Base-by-base conservation (phyloP, 2,113 vertebrate species). In the Melanostigma gelatinosum region DNA sequence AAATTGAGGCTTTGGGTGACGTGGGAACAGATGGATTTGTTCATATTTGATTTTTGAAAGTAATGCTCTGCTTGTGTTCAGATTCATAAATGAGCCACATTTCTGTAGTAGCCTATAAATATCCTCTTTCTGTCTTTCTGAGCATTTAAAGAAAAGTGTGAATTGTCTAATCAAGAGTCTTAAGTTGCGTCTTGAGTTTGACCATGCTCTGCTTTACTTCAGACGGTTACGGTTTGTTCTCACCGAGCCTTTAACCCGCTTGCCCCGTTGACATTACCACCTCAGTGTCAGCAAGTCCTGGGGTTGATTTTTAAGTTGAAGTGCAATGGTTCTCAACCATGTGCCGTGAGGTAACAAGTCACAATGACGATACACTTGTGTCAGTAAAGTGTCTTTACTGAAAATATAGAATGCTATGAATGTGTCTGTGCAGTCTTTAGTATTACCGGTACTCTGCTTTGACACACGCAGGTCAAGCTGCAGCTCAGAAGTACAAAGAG, bases 241-340 rank as follows among this genome's bases (percentile, higher is more conserved):
- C 50, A 18, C 7, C 0, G 20, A 55, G 60, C 64, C 46, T 69
- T 80, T 75, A 79, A 87, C 84, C 80, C 15, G 3, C 22, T 40
- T 77, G 73, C 46, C 75, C 67, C 69, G 63, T 85, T 84, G 77
- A 88, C 84, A 77, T 90, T 88, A 34, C 52, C 86, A 87, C 70
- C 64, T 58, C 20, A 3, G 70, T 80, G 84, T 79, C 66, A 78
- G 54, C 65, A 65, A 83, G 60, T 48, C 80, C 36, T 75, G 24
- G 36, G 84, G 57, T 84, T 80, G 72, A 79, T 88, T 73, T 80
- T 71, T 77, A 80, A 89, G 90, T 85, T 90, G 67, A 75, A 79
- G 61, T 58, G 34, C 18, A 48, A 61, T 0, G 4, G 40, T 83
- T 84, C 81, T 83, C 77, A 77, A 13, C 67, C 55, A 70, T 48